Percentiles rank a stretch among this genome's conserved stretches.
Evolutionary conservation across 30 jellyfish, hydroid and myxozoan species (phyloP).

Genomic region (Chrysaora quinquecirrha): DNA sequence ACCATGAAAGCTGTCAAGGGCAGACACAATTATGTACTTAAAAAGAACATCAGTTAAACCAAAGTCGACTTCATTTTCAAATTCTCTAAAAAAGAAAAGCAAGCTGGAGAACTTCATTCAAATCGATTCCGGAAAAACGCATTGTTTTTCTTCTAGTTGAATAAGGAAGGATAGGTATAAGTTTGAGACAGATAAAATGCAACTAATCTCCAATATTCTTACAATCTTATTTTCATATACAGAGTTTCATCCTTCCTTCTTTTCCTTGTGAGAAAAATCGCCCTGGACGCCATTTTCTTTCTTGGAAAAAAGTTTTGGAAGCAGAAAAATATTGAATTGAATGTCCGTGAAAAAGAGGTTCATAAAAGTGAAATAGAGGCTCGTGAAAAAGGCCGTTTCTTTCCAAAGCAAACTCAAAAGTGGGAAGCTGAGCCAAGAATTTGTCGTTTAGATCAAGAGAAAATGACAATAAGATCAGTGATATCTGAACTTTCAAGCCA

Average conservation of each 20-base stretch:
- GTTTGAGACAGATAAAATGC: too few relatives aligned
- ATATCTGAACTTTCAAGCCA: neutral
- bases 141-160: too few relatives aligned
- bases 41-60: constrained; percentile 32
- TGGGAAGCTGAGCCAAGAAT: neutral
- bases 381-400: neutral
- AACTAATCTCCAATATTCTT: neutral
- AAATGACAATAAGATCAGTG: neutral
- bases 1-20: constrained; percentile 44
- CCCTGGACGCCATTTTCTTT: neutral
- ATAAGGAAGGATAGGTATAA: too few relatives aligned
- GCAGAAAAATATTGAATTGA: constrained; percentile 6
- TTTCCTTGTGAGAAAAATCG: neutral
- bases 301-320: neutral
- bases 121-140: neutral
- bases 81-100: constrained; percentile 14
- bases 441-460: neutral
- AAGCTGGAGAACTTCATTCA: neutral
- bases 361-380: too few relatives aligned
- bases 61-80: constrained; percentile 21
- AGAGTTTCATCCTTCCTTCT: neutral
- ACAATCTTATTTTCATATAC: neutral
- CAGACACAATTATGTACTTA: constrained; percentile 31
- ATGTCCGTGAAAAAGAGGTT: neutral
- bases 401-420: neutral